These are phyloP conservation scores for Oligia fasciuncula DNA, from an alignment of 2,888 invertebrate genomes.

Conservation along the genomic window DNA sequence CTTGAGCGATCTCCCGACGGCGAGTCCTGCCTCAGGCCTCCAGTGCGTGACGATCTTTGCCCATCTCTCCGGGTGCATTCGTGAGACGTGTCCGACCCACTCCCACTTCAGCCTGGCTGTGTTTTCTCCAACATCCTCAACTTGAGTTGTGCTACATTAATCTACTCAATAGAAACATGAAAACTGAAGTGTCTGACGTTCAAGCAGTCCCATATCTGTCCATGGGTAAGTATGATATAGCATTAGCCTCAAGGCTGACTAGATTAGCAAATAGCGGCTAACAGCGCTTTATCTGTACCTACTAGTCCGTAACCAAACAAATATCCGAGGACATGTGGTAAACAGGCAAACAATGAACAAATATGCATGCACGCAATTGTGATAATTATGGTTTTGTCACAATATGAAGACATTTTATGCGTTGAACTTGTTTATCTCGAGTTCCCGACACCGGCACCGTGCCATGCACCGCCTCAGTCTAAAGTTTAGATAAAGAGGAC, in stretches of 20 bases:
- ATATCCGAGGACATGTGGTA: constrained; percentile 1
- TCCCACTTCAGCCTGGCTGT: neutral
- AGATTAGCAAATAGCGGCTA: constrained; percentile 52
- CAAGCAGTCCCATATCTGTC: constrained; percentile 17
- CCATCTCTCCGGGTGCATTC: neutral
- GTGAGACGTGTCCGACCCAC: neutral
- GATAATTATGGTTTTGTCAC: neutral
- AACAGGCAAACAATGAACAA: constrained; percentile 4
- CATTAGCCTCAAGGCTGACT: constrained; percentile 39
- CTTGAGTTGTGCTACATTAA: neutral
- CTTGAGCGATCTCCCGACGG: no score
- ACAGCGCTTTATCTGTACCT: constrained; percentile 46
- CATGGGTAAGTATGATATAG: neutral
- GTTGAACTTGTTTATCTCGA: neutral
- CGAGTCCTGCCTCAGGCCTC: no score
- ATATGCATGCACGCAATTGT: neutral
- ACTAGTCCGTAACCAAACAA: constrained; percentile 5
- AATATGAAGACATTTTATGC: neutral
- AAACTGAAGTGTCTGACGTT: neutral
- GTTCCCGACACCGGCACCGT: no score
- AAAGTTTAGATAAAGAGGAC: neutral
- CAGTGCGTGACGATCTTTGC: neutral
- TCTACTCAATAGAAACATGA: no score
- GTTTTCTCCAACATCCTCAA: neutral
- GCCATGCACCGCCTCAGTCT: no score